Evolutionary conservation across 2,113 vertebrate species (phyloP), one percentile per base, ranked within the genome.

Genomic region (Chrysemys picta): DNA sequence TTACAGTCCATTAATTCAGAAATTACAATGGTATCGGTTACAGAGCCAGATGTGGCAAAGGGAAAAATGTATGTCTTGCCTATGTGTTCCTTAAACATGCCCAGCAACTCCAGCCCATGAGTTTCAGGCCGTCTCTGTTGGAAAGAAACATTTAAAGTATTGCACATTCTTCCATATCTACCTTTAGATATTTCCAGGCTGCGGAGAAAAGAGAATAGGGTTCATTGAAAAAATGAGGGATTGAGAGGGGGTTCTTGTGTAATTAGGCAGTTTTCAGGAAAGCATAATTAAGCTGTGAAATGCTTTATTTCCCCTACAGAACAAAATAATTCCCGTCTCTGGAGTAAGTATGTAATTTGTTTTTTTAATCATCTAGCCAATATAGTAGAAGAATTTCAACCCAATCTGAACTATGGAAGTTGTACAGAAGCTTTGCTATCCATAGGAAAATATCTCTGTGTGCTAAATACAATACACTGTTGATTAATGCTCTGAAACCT

Each of bases 241-340:
- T 31, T 31, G 22, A 5, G 11, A 76, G 47, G 53, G 53, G 87
- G n/a, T 22, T 72, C 5, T 72, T 4, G 2, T 59, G 10, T 59
- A 84, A 87, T 38, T 85, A 82, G 31, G 11, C 38, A 94, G 86
- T 82, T 69, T 82, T 45, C 10, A 82, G 56, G 84, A 89, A 94
- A 85, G 91, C 13, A 27, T 84, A 82, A 87, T 72, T 82, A 93
- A 87, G 56, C 31, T 84, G 62, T 22, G 53, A 88, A 89, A 89
- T 91, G 72, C 27, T 45, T 50, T 93, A 50, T 80, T 93, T 87
- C 14, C 87, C 87, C 7, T 9, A n/a, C 17, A 79, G 62, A 72
- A 80, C 27, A 89, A 89, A 94, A 54, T 8, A 79, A 31, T 89
- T 89, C 42, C 45, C 35, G 4, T 87, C n/a, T 93, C 38, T 83